Base-by-base conservation (phyloP, 1,140 invertebrate genomes). In the Hyposmocoma kahamanoa region DNA sequence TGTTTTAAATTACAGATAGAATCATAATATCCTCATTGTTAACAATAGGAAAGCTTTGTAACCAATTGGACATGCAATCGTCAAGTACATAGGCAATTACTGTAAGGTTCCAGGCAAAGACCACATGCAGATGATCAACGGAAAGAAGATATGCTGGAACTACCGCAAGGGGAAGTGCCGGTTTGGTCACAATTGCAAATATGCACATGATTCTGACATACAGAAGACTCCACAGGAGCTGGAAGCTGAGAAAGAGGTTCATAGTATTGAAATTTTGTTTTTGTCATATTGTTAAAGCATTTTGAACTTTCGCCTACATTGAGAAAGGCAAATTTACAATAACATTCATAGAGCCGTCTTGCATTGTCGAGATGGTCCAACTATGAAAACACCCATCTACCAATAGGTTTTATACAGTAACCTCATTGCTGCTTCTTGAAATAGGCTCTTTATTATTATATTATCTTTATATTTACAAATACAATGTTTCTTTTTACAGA, bases 61-160 rank as follows among this genome's bases (percentile, higher is more conserved):
- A 77, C 64, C 54, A 72, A 70, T 83, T 72, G 64, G 56, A 59
- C 59, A 79, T 71, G 72, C 59, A 75, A 87, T 87, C 86, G 84
- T 86, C 77, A 87, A 87, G 86, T 87, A 87, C 85, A 87, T 86
- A 82, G 83, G 76, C 72, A 69, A 70, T 86, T 69, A 87, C 83
- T 87, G 76, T 81, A 77, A 88, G 87, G 86, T 91, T 54, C 85
- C 92, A 88, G 80, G 91, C 84, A 86, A 92, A 86, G 89, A 92
- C 43, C 90, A 92, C 67, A 89, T 90, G 0, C 90, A 91, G 66
- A 90, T 92, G 77, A 95, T 96, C 43, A 94, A 96, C 78, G 95
- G 95, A 0, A 93, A 92, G 62, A 95, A 96, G 81, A 93, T 97
- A 26, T 98, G 97, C 73, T 97, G 94, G 93, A 97, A 97, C 85